Percentiles rank a stretch among this genome's conserved stretches.
Evolutionary conservation across 2,888 invertebrate genomes (phyloP).

Genomic region (Ramazzottius varieornatus): DNA sequence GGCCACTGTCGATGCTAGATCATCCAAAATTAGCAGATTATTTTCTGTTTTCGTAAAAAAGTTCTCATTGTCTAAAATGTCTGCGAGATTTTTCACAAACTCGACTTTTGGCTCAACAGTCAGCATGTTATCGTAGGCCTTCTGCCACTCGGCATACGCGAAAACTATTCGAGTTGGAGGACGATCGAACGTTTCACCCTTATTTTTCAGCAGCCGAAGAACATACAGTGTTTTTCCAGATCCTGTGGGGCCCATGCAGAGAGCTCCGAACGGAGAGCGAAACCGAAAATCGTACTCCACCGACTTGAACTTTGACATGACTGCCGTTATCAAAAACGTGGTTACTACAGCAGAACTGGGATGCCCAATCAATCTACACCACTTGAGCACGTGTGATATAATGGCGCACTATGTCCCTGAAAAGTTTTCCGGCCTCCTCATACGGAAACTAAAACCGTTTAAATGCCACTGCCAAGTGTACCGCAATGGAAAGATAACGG

Average conservation of each 20-base stretch:
- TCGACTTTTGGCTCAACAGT: background rate
- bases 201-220: background rate
- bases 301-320: background rate
- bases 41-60: background rate
- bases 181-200: background rate
- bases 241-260: background rate
- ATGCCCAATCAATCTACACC: background rate
- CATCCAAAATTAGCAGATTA: background rate
- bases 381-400: background rate
- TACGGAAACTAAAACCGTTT: background rate
- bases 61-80: background rate
- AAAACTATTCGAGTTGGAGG: background rate
- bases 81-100: background rate
- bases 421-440: background rate
- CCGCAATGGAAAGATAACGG: background rate
- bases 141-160: background rate
- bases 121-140: background rate
- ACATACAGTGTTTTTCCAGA: too few relatives aligned
- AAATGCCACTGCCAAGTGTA: background rate
- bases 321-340: background rate
- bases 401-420: background rate
- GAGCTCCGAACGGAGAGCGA: background rate
- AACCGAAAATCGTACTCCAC: background rate
- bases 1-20: background rate
- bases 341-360: background rate